Evolutionary conservation across 2,888 invertebrate species (phyloP).

Genomic region (Lasioglossum zephyrum): DNA sequence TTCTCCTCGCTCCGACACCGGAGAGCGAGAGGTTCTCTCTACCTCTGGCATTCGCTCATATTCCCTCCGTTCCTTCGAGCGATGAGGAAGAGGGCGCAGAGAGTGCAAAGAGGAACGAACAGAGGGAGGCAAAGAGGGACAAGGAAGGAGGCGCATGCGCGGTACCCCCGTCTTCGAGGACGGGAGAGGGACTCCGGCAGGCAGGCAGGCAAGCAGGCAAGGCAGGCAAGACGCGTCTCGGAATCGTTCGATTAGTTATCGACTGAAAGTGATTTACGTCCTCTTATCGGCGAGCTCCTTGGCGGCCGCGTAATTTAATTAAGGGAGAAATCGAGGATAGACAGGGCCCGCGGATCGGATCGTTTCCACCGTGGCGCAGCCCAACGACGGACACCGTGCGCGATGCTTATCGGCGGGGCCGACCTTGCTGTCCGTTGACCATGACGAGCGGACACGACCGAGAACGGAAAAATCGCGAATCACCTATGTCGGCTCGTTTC

Average conservation of each 20-base stretch:
- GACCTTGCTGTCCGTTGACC: constrained; percentile 5
- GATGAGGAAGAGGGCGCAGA: constrained; percentile 56
- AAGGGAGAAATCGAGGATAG: constrained; percentile 55
- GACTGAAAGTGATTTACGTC: constrained; percentile 66
- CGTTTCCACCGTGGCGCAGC: constrained; percentile 40
- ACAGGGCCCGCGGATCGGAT: constrained; percentile 42
- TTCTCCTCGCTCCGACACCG: constrained; percentile 35
- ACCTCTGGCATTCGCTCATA: constrained; percentile 65
- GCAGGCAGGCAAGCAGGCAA: not conserved
- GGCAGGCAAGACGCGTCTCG: constrained; percentile 48
- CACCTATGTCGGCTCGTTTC: not conserved
- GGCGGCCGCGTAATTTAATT: constrained; percentile 64
- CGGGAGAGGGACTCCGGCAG: constrained; percentile 26
- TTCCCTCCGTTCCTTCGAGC: constrained; percentile 72
- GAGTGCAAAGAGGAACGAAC: constrained; percentile 44
- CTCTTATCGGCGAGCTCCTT: constrained; percentile 56
- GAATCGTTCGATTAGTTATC: constrained; percentile 71
- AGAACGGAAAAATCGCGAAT: not conserved
- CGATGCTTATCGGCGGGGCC: constrained; percentile 28
- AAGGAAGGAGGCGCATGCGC: constrained; percentile 66
- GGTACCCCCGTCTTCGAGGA: constrained; percentile 52
- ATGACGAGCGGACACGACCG: not conserved
- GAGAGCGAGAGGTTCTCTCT: constrained; percentile 58
- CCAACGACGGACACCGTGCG: constrained; percentile 23
- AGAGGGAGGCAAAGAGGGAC: constrained; percentile 58